These are phyloP conservation scores for Ariolimax columbianus DNA, from an alignment of 2,888 invertebrate species.

Conservation along the genomic window DNA sequence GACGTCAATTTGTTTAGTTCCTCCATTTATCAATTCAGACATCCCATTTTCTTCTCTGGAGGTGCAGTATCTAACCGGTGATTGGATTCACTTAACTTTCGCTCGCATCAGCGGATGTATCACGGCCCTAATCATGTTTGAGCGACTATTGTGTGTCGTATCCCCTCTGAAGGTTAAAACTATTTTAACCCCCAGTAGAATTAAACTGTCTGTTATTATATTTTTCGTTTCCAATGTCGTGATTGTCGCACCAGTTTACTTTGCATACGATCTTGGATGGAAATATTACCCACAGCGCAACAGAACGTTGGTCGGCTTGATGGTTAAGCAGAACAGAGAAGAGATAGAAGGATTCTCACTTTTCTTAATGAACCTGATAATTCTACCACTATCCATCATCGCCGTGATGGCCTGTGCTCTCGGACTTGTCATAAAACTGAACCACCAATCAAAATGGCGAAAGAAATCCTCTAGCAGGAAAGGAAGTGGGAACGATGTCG, in stretches of 20 bases:
- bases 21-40: too few relatives aligned
- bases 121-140: conserved; percentile 12
- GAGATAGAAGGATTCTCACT: background rate
- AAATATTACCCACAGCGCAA: background rate
- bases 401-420: background rate
- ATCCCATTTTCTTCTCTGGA: too few relatives aligned
- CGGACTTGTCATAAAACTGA: background rate
- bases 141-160: background rate
- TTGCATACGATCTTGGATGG: background rate
- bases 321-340: background rate
- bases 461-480: background rate
- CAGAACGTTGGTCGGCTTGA: background rate
- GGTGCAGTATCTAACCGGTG: too few relatives aligned
- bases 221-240: background rate
- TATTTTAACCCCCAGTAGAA: background rate
- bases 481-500: background rate
- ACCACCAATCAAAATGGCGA: background rate
- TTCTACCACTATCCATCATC: background rate
- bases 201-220: background rate
- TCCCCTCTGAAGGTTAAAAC: conserved; percentile 12
- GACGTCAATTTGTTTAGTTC: too few relatives aligned
- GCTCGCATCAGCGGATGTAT: conserved; percentile 6
- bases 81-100: background rate
- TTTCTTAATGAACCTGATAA: background rate
- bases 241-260: too few relatives aligned